Evolutionary conservation across 2,113 vertebrate genomes (phyloP), one percentile per base, ranked within the genome.

Genomic region (Actenoides lindsayi): DNA sequence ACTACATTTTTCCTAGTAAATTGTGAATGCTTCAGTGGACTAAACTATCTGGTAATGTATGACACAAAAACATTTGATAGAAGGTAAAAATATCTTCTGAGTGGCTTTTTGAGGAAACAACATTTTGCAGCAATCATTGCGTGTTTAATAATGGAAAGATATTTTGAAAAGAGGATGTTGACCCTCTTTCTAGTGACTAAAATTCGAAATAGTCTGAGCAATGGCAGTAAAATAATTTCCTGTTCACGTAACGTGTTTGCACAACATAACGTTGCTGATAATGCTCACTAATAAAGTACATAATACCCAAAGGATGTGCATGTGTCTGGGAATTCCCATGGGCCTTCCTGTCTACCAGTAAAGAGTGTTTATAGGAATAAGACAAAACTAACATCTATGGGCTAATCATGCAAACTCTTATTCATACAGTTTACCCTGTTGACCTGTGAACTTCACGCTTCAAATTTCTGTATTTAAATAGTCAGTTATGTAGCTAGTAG

Each of bases 171-270:
- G 65, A 89, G 92, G 95, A 97, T 94, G 83, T 82, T 96, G 89
- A 48, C 44, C 89, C 68, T 85, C 80, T 92, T 96, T 95, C 57
- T 92, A 96, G 70, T 93, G 89, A 92, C 90, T 95, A 90, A 89
- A 94, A 93, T 81, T 41, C n/a, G 54, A 76, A 96, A 6, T 14
- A 53, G 57, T 23, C 57, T 93, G 88, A 95, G 88, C 79, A 95
- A 90, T 53, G 71, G 48, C 69, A 83, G 33, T 59, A 96, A 35
- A 91, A 90, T 62, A 59, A 51, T 54, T 97, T 97, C 96, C 96
- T 95, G 93, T 94, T 86, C 93, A 95, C 81, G 91, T 93, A 95
- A 85, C 41, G 2, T 35, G 77, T 96, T 97, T 97, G 89, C 96
- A 92, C 91, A 96, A 95, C 25, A 69, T 78, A 62, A 39, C 2